Evolutionary conservation across 2,113 vertebrate species (phyloP).

Genomic region (Parus major): DNA sequence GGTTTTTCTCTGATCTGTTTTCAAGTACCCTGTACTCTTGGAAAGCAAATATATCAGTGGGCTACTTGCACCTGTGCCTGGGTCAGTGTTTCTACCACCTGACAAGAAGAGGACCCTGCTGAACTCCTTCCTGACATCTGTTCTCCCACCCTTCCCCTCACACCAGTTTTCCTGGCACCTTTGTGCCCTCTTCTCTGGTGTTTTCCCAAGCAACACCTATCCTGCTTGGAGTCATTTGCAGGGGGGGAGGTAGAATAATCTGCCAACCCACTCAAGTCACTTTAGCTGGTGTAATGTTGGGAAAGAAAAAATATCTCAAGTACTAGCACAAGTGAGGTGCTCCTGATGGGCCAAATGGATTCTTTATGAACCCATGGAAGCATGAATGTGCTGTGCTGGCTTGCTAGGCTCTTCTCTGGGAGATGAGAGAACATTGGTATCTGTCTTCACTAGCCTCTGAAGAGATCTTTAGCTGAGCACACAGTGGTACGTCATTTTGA

Average conservation of each 20-base stretch:
- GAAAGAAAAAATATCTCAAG: background rate
- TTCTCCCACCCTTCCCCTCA: background rate
- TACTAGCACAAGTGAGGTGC: no score
- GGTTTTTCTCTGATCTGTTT: background rate
- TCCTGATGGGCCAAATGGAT: background rate
- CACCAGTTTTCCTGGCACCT: no score
- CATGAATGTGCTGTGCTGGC: accelerated
- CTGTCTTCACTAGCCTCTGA: background rate
- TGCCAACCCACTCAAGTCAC: background rate
- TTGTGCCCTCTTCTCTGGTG: background rate
- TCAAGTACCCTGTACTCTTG: background rate
- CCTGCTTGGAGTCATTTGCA: background rate
- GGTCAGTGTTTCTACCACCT: background rate
- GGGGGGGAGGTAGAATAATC: background rate
- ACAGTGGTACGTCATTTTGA: background rate
- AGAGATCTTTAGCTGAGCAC: background rate
- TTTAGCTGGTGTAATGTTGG: background rate
- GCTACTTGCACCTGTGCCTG: background rate
- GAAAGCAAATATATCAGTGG: background rate
- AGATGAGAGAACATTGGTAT: background rate
- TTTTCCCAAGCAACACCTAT: background rate
- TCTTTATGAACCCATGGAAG: background rate
- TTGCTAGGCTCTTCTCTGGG: background rate
- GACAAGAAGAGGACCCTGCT: background rate
- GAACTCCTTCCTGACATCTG: background rate